Base-by-base conservation (phyloP, 2,888 invertebrate genomes). In the Brenthis hecate region DNA sequence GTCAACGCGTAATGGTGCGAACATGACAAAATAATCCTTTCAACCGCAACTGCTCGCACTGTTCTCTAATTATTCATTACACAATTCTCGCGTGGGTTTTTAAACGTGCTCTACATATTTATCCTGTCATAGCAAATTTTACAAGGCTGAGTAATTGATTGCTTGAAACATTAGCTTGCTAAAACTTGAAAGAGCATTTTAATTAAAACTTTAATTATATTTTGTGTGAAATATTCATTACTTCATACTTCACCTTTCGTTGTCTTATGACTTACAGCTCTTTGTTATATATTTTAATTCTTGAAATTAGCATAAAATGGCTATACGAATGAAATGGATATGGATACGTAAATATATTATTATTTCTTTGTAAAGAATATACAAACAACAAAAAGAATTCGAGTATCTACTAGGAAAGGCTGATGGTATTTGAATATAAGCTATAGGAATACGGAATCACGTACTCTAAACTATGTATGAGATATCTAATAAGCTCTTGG, bases 21-120 rank as follows among this genome's bases (percentile, higher is more conserved):
- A 55, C 63, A 71, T 71, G 71, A 71, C 66, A 55, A 61, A 54
- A 61, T 66, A 66, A 61, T 66, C 63, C 36, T 54, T 50, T 69
- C 64, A 60, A 56, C 63, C 66, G 32, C 63, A 66, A 64, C 50
- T 57, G 55, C 54, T 69, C 62, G 56, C 64, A 60, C 60, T 50
- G 54, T 58, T 48, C 63, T 60, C n/a, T 51, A 70, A 58, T 63
- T 43, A 43, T 58, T 36, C 50, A 48, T 56, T 16, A 54, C 36
- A 53, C 19, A 58, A 32, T 58, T 57, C 47, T 66, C 55, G 57
- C 50, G 66, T 56, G 50, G 63, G 63, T 53, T 51, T 56, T 67
- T 6, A 13, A 32, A 16, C 60, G 50, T 60, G 50, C 28, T 50
- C 60, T 32, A 60, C 60, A 32, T 48, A 23, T 32, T 50, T 50